phyloP scores from a whole-genome alignment of 2,113 vertebrate species.

The Mustela lutreola region DNA sequence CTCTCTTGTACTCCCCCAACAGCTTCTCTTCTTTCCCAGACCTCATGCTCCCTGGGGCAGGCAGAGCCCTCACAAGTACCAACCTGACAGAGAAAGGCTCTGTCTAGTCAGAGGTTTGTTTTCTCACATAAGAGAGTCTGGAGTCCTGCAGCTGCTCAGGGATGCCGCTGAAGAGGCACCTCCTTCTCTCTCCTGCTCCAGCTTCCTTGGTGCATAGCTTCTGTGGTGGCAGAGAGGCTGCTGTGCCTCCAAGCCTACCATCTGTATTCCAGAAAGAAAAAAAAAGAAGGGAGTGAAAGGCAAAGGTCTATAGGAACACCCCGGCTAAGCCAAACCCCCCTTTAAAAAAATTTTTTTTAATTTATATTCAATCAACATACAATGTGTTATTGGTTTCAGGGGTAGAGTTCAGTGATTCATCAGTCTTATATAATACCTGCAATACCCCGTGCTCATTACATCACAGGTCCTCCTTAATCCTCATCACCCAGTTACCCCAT shows the following conservation, averaged over 20 bases:
- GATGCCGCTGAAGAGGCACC: neutral
- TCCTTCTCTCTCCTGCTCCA: neutral
- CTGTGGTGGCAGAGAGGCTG: neutral
- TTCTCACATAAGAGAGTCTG: neutral
- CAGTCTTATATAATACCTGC: neutral
- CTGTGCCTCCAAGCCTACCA: neutral
- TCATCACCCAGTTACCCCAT: neutral
- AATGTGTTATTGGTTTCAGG: no score
- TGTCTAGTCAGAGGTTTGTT: neutral
- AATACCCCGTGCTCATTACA: neutral
- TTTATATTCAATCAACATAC: no score
- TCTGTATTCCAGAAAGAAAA: neutral
- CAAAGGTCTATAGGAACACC: neutral
- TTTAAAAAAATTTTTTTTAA: neutral
- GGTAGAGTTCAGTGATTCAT: neutral
- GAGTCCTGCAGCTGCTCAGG: neutral
- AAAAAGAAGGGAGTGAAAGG: neutral
- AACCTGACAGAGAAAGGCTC: neutral
- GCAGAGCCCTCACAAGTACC: neutral
- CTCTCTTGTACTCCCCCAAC: rapidly evolving
- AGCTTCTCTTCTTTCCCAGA: neutral
- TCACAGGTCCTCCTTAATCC: neutral
- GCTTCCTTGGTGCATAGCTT: neutral
- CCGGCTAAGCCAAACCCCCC: neutral
- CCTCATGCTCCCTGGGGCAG: neutral